Percentiles rank a stretch among this genome's conserved stretches.
phyloP scores from a whole-genome alignment of 2,797 vertebrate species.

The Clarias fuscus region DNA sequence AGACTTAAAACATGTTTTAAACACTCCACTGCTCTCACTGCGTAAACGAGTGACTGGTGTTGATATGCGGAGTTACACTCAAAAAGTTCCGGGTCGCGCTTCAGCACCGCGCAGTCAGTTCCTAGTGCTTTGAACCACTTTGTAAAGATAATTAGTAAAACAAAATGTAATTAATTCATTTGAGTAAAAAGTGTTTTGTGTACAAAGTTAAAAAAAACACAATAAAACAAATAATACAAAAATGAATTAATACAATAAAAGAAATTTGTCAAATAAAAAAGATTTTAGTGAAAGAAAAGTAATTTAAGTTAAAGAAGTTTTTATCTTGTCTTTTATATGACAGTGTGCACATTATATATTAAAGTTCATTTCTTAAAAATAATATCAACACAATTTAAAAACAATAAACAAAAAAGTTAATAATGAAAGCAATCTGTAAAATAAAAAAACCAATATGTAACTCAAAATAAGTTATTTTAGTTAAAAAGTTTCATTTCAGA shows the following conservation, averaged over 20 bases:
- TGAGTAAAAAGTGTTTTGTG: neutral
- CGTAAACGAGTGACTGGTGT: rapidly evolving
- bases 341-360: neutral
- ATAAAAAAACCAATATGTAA: too few relatives aligned
- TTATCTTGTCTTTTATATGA: too few relatives aligned
- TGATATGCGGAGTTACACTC: conserved; percentile 26
- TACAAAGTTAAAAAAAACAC: neutral
- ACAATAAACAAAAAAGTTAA: neutral
- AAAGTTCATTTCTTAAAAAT: neutral
- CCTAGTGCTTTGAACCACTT: conserved; percentile 9
- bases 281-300: neutral
- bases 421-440: neutral
- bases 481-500: too few relatives aligned
- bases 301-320: too few relatives aligned
- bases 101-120: conserved; percentile 13
- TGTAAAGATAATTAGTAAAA: neutral
- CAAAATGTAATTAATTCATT: neutral
- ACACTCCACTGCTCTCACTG: neutral
- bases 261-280: too few relatives aligned
- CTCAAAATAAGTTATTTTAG: too few relatives aligned
- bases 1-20: conserved; percentile 7
- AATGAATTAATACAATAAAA: too few relatives aligned
- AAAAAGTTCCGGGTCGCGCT: conserved; percentile 32
- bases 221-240: too few relatives aligned
- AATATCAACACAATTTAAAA: neutral